Base-by-base conservation (phyloP, 2,797 vertebrate genomes). In the Rhincodon typus region DNA sequence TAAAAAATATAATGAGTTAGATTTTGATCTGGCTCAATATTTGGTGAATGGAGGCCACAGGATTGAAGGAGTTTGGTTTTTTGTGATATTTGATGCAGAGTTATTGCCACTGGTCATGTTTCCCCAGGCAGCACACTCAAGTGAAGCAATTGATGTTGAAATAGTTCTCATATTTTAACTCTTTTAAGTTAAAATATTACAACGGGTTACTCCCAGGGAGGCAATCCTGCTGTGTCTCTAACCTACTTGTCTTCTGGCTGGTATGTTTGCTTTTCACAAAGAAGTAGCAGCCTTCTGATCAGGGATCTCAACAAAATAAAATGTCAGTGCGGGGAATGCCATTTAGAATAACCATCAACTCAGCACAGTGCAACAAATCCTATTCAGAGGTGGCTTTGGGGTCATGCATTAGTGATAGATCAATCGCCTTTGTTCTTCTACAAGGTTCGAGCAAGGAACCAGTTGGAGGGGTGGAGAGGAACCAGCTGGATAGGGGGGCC, bases 271-370 rank as follows among this genome's bases (percentile, higher is more conserved):
- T 98, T 98, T 96, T 98, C n/a, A n/a, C n/a, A n/a, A n/a, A n/a
- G n/a, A n/a, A n/a, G n/a, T n/a, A n/a, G n/a, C n/a, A n/a, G n/a
- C n/a, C n/a, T n/a, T n/a, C n/a, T n/a, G n/a, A n/a, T n/a, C n/a
- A n/a, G n/a, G n/a, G n/a, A n/a, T n/a, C n/a, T 98, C 96, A 98
- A 98, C 23, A 98, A 97, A 0, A 98, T 98, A 98, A 98, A 98
- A n/a, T 98, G 97, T 98, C 98, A 0, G 98, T 98, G 96, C 97
- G 98, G 0, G 98, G 98, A 19, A 98, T 98, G 66, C 98, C 97
- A 97, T 98, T 98, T 98, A 98, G 98, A 97, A 98, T 98, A 66
- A 98, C 98, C 98, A 98, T 98, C 95, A 98, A 97, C 97, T 98
- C 98, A 12, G 57, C 57, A 2, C 98, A 98, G 97, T 98, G 98